Percentiles rank a stretch among this genome's conserved stretches.
phyloP scores from a whole-genome alignment of 2,113 vertebrate species.

The Pseudolaguvia tuberculata region DNA sequence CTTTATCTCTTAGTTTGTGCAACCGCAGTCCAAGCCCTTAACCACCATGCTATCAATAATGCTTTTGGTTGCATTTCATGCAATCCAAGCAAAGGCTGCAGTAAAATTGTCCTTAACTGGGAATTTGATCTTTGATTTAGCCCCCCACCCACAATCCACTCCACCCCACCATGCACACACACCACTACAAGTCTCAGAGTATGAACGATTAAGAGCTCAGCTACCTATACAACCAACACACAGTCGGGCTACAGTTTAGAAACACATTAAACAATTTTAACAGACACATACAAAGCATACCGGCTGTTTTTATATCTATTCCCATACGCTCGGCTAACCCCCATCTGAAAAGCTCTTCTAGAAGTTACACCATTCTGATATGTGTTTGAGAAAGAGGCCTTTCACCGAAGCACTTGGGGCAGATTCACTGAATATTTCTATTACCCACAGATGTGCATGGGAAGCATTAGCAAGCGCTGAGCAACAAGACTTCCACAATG shows the following conservation, averaged over 20 bases:
- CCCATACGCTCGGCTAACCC: neutral
- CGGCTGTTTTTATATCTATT: neutral
- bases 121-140: too few relatives aligned
- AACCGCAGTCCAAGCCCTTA: too few relatives aligned
- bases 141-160: too few relatives aligned
- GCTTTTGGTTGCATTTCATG: too few relatives aligned
- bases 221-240: slow-evolving; percentile 15
- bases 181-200: neutral
- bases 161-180: neutral
- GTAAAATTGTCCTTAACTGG: neutral
- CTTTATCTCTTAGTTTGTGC: neutral
- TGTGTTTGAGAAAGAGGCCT: slow-evolving; percentile 26
- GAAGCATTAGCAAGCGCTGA: neutral
- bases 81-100: too few relatives aligned
- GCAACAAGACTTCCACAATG: slow-evolving; percentile 37
- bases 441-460: slow-evolving; percentile 21
- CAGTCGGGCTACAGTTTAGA: slow-evolving; percentile 6
- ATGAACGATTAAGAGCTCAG: neutral
- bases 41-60: too few relatives aligned
- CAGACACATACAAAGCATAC: neutral
- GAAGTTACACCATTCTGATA: slow-evolving; percentile 16
- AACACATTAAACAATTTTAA: neutral
- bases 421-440: slow-evolving; percentile 32
- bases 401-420: slow-evolving; percentile 22
- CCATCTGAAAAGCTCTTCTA: slow-evolving; percentile 12